These are phyloP conservation scores for Peromyscus melanophrys DNA, from an alignment of 2,797 vertebrate species.

Conservation along the genomic window DNA sequence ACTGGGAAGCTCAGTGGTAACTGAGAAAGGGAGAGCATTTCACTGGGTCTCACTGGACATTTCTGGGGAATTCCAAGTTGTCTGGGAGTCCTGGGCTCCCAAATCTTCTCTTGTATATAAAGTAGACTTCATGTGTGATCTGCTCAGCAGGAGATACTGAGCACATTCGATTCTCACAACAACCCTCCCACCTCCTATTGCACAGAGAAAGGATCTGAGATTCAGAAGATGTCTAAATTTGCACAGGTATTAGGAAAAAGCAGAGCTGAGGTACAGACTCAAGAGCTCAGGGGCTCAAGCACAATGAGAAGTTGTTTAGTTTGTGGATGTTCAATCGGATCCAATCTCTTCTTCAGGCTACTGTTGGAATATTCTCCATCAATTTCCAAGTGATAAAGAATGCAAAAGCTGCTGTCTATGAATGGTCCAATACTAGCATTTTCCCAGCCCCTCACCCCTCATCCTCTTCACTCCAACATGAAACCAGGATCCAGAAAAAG, in stretches of 20 bases:
- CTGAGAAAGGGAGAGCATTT: background rate
- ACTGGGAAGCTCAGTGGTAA: background rate
- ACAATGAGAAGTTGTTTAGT: background rate
- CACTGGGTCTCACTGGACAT: accelerated
- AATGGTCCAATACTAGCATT: background rate
- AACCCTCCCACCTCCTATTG: background rate
- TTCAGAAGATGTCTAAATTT: background rate
- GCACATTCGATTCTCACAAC: background rate
- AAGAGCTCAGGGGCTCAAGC: background rate
- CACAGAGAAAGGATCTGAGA: background rate
- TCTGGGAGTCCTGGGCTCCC: background rate
- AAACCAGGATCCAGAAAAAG: background rate
- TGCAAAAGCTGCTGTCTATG: background rate
- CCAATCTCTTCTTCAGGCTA: background rate
- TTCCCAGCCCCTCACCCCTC: background rate
- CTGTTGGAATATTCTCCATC: background rate
- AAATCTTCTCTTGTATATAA: accelerated
- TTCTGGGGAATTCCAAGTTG: accelerated
- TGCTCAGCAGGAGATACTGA: background rate
- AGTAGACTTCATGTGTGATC: background rate
- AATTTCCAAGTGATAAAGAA: background rate
- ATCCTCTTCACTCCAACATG: background rate
- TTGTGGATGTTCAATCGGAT: background rate
- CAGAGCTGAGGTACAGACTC: background rate
- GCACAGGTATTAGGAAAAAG: background rate